A percentile compares a stretch with the other conserved stretches of the same genome.
phyloP scores from a whole-genome alignment of 2,888 invertebrate species.

The Cheiracanthium punctorium region DNA sequence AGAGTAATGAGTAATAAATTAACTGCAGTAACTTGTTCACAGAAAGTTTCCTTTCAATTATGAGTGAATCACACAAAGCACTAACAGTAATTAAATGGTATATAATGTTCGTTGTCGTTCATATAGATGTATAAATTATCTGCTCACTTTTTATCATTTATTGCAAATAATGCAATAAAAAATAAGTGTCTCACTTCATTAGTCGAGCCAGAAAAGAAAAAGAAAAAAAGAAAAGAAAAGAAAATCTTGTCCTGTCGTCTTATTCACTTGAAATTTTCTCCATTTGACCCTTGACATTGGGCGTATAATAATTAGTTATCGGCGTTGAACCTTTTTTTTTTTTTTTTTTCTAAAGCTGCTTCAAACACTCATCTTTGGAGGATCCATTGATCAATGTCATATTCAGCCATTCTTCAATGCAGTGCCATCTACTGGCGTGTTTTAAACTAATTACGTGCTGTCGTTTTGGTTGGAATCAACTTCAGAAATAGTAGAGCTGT shows the following conservation, averaged over 20 bases:
- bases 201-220: constrained; percentile 36
- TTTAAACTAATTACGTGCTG: background rate
- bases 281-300: constrained; percentile 64
- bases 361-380: constrained; percentile 33
- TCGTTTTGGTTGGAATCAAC: too few relatives aligned
- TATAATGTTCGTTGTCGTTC: constrained; percentile 30
- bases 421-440: constrained; percentile 51
- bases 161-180: constrained; percentile 54
- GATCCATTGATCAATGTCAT: constrained; percentile 63
- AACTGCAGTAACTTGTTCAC: constrained; percentile 3
- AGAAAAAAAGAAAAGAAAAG: constrained; percentile 29
- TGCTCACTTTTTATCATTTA: constrained; percentile 63
- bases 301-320: constrained; percentile 68
- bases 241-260: constrained; percentile 54
- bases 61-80: constrained; percentile 29
- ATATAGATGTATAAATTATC: constrained; percentile 38
- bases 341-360: constrained; percentile 22
- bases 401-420: constrained; percentile 28
- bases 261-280: constrained; percentile 52
- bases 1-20: constrained; percentile 1
- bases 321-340: constrained; percentile 38
- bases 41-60: constrained; percentile 51
- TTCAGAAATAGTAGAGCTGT: too few relatives aligned
- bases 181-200: constrained; percentile 65
- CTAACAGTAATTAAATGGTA: constrained; percentile 52